Evolutionary conservation across 2,888 invertebrate species (phyloP), one percentile per base, ranked within the genome.

Genomic region (Atherix ibis): DNA sequence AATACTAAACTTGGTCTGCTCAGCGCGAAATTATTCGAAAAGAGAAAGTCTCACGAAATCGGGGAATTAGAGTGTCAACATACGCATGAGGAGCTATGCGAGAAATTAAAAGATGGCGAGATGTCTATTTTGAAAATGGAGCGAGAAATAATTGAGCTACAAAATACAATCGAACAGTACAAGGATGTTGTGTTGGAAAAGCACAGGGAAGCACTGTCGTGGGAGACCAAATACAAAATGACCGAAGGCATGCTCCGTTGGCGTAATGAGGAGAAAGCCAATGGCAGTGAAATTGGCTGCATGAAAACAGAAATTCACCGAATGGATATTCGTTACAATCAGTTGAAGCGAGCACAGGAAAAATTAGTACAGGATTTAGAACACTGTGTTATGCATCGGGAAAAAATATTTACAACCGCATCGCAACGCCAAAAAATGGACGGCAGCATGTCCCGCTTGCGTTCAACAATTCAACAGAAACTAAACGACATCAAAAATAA

Each of bases 221-320:
- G 87, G 85, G 81, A 85, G 51, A 76, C 79, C 43, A 83, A 84
- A 62, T 72, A 78, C 38, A 61, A 76, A 45, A 54, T 83, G 47
- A 76, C 79, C 2, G 69, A 71, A 15, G 82, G 85, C 50, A 68
- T 79, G 1, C 73, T 76, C 47, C 70, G 69, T 44, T 73, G 68
- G 48, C 69, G 81, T 31, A 70, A 71, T 34, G 66, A 70, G 22
- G 80, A 81, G 36, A 67, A 69, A 36, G 66, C 71, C 1, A 59
- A 66, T 3, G 70, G 66, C 4, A 79, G 84, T 3, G 84, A 84
- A 53, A 68, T 83, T 14, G 74, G 73, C 1, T 66, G 66, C 19
- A 84, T 85, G 83, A 76, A 70, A 50, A 67, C 65, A 25, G 85
- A 87, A 64, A 84, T 87, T 48, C 84, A 84, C 47, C 68, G 78